phyloP scores from a whole-genome alignment of 2,797 vertebrate genomes.

The Dallia pectoralis region DNA sequence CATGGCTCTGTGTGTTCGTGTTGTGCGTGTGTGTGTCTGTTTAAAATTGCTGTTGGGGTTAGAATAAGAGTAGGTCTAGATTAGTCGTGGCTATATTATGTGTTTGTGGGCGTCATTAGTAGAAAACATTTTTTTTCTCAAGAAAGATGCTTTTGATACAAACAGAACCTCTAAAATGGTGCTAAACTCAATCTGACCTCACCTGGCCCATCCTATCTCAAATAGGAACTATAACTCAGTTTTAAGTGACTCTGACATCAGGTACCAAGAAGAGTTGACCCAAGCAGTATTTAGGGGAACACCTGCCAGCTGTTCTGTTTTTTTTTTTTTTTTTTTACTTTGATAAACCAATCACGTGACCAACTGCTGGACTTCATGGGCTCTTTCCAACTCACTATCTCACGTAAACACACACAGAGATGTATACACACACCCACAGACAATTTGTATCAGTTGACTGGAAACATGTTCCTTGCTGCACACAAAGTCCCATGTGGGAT shows the following conservation, averaged over 20 bases:
- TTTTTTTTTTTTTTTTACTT: neutral
- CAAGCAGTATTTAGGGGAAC: neutral
- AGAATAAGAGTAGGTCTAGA: no score
- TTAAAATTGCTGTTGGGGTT: no score
- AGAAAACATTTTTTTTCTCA: neutral
- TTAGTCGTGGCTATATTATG: no score
- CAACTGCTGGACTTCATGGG: neutral
- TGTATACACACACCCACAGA: neutral
- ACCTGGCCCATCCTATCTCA: neutral
- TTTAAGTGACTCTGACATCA: neutral
- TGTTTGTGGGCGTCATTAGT: neutral
- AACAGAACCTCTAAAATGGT: neutral
- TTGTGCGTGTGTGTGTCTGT: neutral
- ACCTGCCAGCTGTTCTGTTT: neutral
- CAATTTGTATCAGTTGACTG: neutral
- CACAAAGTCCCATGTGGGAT: slow-evolving; percentile 15
- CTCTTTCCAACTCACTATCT: neutral
- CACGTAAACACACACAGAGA: neutral
- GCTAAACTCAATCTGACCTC: slow-evolving; percentile 1
- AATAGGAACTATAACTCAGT: neutral
- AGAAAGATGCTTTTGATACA: neutral
- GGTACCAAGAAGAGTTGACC: neutral
- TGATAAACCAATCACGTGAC: neutral
- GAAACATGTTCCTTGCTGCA: neutral
- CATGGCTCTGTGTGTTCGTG: neutral